Percentiles rank a stretch among this genome's conserved stretches.
phyloP scores from a whole-genome alignment of 2,797 vertebrate genomes.

The Botia almorhae region DNA sequence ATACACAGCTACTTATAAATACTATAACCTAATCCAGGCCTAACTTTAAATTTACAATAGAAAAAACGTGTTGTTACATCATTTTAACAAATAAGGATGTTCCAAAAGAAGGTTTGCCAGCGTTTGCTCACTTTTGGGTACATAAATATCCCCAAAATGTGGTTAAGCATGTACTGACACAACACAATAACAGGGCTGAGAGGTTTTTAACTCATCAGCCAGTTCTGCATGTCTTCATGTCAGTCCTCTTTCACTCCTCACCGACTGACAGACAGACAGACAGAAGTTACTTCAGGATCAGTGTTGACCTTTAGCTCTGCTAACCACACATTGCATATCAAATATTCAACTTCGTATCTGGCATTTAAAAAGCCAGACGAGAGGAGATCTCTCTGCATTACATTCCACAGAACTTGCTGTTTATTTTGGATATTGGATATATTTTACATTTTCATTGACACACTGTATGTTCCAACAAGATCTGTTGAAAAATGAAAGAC shows the following conservation, averaged over 20 bases:
- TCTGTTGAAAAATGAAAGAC: too few relatives aligned
- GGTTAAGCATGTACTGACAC: not conserved
- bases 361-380: constrained; percentile 19
- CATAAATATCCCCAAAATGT: too few relatives aligned
- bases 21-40: too few relatives aligned
- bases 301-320: constrained; percentile 24
- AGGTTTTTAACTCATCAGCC: not conserved
- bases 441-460: not conserved
- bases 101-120: too few relatives aligned
- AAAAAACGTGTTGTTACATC: too few relatives aligned
- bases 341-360: constrained; percentile 14
- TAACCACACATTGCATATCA: constrained; percentile 1
- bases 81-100: too few relatives aligned
- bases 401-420: not conserved
- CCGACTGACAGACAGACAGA: constrained; percentile 5
- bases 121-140: too few relatives aligned
- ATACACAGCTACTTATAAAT: too few relatives aligned
- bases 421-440: constrained; percentile 7
- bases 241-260: not conserved
- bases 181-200: not conserved
- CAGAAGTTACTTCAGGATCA: constrained; percentile 13
- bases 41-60: too few relatives aligned
- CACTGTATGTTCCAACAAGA: not conserved
- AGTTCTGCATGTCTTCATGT: not conserved
- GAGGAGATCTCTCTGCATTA: not conserved